These are phyloP conservation scores for Bellardia bayeri DNA, from an alignment of 2,888 invertebrate species.

Conservation along the genomic window DNA sequence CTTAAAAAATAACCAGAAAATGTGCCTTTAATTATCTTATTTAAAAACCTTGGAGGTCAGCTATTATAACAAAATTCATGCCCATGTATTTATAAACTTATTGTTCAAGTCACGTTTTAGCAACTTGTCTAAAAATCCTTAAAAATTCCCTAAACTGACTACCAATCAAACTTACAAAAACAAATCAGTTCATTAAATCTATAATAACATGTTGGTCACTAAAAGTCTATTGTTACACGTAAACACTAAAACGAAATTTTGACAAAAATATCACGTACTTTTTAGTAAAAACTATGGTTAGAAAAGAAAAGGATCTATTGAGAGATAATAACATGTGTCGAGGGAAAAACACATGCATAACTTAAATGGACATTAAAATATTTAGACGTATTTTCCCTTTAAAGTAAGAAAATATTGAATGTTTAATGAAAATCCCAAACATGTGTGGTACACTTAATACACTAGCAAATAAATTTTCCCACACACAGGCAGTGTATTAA, in stretches of 20 bases:
- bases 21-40: not conserved
- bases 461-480: conserved; percentile 18
- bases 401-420: conserved; percentile 1
- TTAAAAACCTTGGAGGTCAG: conserved; percentile 29
- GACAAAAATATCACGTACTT: conserved; percentile 65
- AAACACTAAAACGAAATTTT: conserved; percentile 41
- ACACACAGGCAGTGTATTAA: conserved; percentile 8
- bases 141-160: conserved; percentile 37
- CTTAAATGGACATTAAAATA: not conserved
- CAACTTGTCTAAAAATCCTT: conserved; percentile 35
- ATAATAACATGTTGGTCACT: conserved; percentile 38
- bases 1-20: not conserved
- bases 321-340: not conserved
- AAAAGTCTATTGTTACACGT: conserved; percentile 1
- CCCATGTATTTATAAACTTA: conserved; percentile 5
- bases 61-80: not conserved
- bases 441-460: conserved; percentile 19
- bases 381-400: conserved; percentile 37
- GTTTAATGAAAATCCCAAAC: conserved; percentile 32
- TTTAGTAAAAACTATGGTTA: not conserved
- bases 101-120: conserved; percentile 50
- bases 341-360: not conserved
- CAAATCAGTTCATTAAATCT: conserved; percentile 26
- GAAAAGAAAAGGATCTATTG: not conserved
- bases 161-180: not conserved